Base-by-base conservation (phyloP, 2,113 vertebrate genomes). In the Octodon degus region DNA sequence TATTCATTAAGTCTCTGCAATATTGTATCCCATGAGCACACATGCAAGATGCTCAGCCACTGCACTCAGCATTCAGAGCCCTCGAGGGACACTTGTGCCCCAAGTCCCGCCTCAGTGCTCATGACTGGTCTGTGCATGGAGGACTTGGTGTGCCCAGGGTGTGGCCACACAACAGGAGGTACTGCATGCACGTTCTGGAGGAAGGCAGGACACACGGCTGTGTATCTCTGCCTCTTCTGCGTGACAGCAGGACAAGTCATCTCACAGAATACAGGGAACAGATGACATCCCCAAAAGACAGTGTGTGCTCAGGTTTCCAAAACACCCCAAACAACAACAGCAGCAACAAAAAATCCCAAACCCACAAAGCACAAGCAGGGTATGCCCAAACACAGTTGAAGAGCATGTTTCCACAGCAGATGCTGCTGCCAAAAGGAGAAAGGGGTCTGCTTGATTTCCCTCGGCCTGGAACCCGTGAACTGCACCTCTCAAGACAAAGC, bases 1-100 rank as follows among this genome's bases (percentile, higher is more conserved):
- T 40, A 58, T 22, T 85, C 50, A 63, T 10, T 1, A 58, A 80
- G 30, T n/a, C 87, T 68, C 79, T 50, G 37, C 50, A 50, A 2
- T 0, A 27, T 74, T 96, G 96, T 74, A 88, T 95, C 0, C n/a
- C 1, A 83, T 70, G 94, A 97, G 43, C 94, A 97, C 97, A 25
- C 27, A 0, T 43, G 94, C 65, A 94, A 96, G 94, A 65, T 94
- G 96, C 85, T 90, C 50, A 58, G 53, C 24, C 72, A 85, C 47
- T 88, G 70, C 94, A 97, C n/a, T 97, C 94, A 96, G 96, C 98
- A 97, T 97, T 98, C 97, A 89, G 95, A 98, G 97, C 96, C 86
- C 82, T 72, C 94, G 0, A 90, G 77, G 97, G 94, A 97, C 14
- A 91, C 95, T 89, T 11, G 62, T 30, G 95, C 93, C 93, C 91